phyloP scores from a whole-genome alignment of 2,888 invertebrate species.

The Tinea pellionella region DNA sequence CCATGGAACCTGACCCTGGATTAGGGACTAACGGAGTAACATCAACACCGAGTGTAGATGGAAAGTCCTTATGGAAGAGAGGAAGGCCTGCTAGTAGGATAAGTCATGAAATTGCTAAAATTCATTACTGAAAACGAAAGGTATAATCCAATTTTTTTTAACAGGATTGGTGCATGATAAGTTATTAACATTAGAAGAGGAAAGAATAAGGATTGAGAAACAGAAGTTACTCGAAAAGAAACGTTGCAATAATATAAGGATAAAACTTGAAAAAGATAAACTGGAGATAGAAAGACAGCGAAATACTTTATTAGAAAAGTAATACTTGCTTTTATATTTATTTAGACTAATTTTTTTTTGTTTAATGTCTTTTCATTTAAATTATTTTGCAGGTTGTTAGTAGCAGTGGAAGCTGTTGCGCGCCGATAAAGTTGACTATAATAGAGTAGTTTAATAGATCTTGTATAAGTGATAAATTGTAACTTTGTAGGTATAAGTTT shows the following conservation, averaged over 20 bases:
- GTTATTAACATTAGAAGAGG: conserved; percentile 40
- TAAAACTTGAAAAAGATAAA: conserved; percentile 42
- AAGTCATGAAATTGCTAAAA: not conserved
- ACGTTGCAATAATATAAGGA: conserved; percentile 41
- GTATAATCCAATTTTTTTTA: not conserved
- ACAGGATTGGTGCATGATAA: conserved; percentile 39
- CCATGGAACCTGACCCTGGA: conserved; percentile 27
- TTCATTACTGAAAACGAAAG: too few species aligned
- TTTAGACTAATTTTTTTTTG: not conserved
- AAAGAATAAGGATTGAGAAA: conserved; percentile 41
- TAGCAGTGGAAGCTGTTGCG: conserved; percentile 37
- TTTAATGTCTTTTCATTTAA: not conserved
- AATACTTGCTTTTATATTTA: conserved; percentile 17
- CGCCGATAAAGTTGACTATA: conserved; percentile 22
- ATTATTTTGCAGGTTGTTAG: conserved; percentile 29
- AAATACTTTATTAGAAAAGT: conserved; percentile 42
- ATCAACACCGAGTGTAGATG: conserved; percentile 27
- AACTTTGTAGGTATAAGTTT: too few species aligned
- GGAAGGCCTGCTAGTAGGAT: conserved; percentile 38
- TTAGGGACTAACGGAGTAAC: conserved; percentile 39
- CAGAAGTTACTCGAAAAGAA: conserved; percentile 45
- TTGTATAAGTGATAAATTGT: too few species aligned
- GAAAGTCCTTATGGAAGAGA: conserved; percentile 38
- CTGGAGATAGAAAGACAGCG: conserved; percentile 42
- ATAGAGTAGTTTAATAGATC: too few species aligned